Base-by-base conservation (phyloP, 2,888 invertebrate genomes). In the Xestia sexstrigata region DNA sequence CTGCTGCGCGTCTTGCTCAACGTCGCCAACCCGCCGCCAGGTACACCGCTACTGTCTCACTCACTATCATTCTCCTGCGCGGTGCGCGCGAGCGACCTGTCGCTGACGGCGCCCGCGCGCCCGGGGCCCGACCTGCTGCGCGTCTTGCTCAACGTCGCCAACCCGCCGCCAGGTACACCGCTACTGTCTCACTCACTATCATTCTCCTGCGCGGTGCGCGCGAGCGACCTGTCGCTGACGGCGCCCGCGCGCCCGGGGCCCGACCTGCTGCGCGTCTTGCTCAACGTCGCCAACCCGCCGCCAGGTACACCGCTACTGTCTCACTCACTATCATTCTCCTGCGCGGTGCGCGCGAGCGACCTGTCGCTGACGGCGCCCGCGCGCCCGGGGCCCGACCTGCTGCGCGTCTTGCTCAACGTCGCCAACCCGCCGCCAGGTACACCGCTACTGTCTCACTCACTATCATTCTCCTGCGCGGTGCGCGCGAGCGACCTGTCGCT, bases 191-290 rank as follows among this genome's bases (percentile, higher is more conserved):
- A 35, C 20, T 35, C 20, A 35, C 4, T n/a, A 8, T 42, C 23
- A n/a, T 39, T 39, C 9, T 30, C 15, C 26, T 23, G 11, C 9
- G 95, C 93, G 86, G 74, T 96, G 83, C 95, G 95, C 49, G 95
- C 95, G 6, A 96, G 94, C 0, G 96, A 97, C 92, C 79, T 97
- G 87, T 93, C 96, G 81, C 92, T 97, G 69, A 93, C 95, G 78
- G 93, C 96, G 82, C 93, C 93, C 52, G 81, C 68, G 63, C 93
- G 93, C 80, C 96, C 96, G 47, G 85, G 92, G n/a, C 85, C 90
- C 8, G 91, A 86, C 6, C 89, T 96, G 47, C 85, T 95, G 78
- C 84, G 86, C 0, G 87, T 92, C 8, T 93, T 95, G 87, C 91
- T 95, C 35, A 15, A 71, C 63, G 91, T 95, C 67, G 81, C 81